These are phyloP conservation scores for Chrysomela aeneicollis DNA, from an alignment of 2,888 invertebrate genomes.

Conservation along the genomic window DNA sequence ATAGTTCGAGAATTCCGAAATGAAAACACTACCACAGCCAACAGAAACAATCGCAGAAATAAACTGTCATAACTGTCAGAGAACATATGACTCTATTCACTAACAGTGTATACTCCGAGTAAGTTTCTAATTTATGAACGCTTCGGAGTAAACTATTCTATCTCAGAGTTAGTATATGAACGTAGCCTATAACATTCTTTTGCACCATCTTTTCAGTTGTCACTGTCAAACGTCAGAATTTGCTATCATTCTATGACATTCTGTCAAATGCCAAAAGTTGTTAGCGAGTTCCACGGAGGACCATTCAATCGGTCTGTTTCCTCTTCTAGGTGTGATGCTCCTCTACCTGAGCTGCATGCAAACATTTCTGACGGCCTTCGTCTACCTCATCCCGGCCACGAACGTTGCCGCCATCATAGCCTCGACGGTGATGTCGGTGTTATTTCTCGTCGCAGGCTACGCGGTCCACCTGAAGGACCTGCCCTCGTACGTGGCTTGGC, in stretches of 20 bases:
- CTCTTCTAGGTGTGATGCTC: slow-evolving; percentile 71
- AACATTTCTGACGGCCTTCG: slow-evolving; percentile 72
- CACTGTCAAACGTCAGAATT: not conserved
- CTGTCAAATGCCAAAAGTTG: not conserved
- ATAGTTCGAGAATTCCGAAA: too few species aligned
- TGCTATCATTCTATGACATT: not conserved
- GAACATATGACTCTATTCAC: too few species aligned
- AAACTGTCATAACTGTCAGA: too few species aligned
- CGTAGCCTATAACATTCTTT: too few species aligned
- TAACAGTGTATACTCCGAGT: too few species aligned
- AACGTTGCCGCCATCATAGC: slow-evolving; percentile 71
- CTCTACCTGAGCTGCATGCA: slow-evolving; percentile 75
- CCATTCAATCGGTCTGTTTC: slow-evolving; percentile 23
- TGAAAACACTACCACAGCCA: too few species aligned
- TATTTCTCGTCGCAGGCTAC: slow-evolving; percentile 73
- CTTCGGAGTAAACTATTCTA: too few species aligned
- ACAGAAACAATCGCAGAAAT: too few species aligned
- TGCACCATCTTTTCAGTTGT: too few species aligned
- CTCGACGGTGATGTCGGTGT: slow-evolving; percentile 67
- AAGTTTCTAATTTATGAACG: too few species aligned
- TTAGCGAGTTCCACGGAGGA: not conserved
- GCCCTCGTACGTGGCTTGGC: slow-evolving; percentile 71
- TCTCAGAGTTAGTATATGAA: too few species aligned
- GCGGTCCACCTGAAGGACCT: slow-evolving; percentile 74
- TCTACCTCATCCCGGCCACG: slow-evolving; percentile 72